Base-by-base conservation (phyloP, 2,113 vertebrate species). In the Paradoxurus hermaphroditus region DNA sequence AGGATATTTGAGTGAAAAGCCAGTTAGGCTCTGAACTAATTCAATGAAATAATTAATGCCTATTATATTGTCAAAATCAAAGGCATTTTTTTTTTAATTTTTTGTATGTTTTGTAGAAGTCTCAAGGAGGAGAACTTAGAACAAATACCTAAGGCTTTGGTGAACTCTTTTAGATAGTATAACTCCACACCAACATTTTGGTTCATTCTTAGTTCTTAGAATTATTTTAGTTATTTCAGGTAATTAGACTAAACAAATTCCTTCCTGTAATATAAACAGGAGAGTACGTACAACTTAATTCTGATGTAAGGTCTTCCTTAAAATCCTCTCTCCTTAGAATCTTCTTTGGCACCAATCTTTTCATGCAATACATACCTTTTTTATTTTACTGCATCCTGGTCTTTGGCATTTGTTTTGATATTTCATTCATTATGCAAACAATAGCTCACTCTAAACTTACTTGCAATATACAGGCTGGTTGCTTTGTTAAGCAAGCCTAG, bases 1-100 rank as follows among this genome's bases (percentile, higher is more conserved):
- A 90, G 63, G 90, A 78, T 94, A 94, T 83, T 83, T 70, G 84
- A 95, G 89, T 95, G 59, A 97, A 97, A 94, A 95, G 14, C 25
- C 44, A 92, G 44, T 91, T 94, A 86, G 62, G 5, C 70, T 96
- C 67, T 89, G 73, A 96, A 95, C 27, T 88, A 89, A 91, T 88
- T 96, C 94, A 75, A 19, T 83, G 62, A 87, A 96, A 46, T 92
- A 94, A 89, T 78, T 91, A 90, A 86, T 94, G 29, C 27, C 51
- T 83, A 93, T 88, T 88, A 86, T 27, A 86, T 44, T 92, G 53
- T 88, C 41, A 91, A 96, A 97, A 77, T 91, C 73, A 94, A 95
- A 86, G 70, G 44, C 41, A 84, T 78, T 56, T 92, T 70, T 92
- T 70, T 59, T 78, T 34, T 2, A 73, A 84, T 65, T 49, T 87